These are phyloP conservation scores for Intellagama lesueurii DNA, from an alignment of 2,797 vertebrate species.

Conservation along the genomic window DNA sequence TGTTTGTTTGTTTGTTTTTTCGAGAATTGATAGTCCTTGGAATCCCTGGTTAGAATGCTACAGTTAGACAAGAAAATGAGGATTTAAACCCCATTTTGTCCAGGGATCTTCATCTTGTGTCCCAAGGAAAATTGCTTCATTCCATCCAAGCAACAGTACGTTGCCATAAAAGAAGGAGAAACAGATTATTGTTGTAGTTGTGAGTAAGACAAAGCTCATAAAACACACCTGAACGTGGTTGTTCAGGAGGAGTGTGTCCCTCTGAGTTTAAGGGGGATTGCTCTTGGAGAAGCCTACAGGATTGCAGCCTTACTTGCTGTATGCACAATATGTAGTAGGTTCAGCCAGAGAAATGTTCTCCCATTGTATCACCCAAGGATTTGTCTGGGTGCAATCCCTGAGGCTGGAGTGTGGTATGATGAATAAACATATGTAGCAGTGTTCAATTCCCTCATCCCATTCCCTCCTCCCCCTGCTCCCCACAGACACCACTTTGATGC, in stretches of 20 bases:
- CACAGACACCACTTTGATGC: conserved; percentile 65
- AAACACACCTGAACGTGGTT: background rate
- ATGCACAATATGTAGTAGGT: background rate
- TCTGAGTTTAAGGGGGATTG: background rate
- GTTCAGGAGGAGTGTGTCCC: background rate
- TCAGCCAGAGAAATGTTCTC: conserved; percentile 2
- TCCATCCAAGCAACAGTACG: background rate
- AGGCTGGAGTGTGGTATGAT: background rate
- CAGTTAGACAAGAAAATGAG: background rate
- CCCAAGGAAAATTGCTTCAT: background rate
- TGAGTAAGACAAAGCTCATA: background rate
- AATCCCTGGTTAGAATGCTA: background rate
- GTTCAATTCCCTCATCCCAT: background rate
- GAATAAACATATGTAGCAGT: conserved; percentile 19
- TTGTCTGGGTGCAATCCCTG: background rate
- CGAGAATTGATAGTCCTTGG: background rate
- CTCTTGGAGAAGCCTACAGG: too few relatives aligned
- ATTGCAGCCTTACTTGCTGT: background rate
- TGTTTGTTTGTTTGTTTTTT: too few relatives aligned
- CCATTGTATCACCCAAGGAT: background rate
- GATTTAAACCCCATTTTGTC: background rate
- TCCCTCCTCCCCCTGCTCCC: conserved; percentile 40
- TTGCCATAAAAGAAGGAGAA: background rate
- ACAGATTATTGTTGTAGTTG: background rate
- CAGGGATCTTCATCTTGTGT: background rate